Percentiles rank a stretch among this genome's conserved stretches.
phyloP scores from a whole-genome alignment of 2,797 vertebrate genomes.

The Atherinosoma microstoma region DNA sequence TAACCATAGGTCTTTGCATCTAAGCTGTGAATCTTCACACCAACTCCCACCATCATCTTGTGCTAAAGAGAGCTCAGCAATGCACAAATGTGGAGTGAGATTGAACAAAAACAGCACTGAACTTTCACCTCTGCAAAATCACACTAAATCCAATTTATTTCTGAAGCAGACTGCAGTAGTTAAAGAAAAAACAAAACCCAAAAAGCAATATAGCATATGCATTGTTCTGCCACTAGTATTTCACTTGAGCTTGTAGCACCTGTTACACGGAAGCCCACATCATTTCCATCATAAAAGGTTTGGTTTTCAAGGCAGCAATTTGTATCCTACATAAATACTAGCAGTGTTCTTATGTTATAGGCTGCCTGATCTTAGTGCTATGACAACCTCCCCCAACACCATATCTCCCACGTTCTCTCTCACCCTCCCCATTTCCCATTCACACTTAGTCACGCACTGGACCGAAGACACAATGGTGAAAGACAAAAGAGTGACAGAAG shows the following conservation, averaged over 20 bases:
- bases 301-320: slow-evolving; percentile 21
- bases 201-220: slow-evolving; percentile 13
- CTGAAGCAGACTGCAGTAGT: slow-evolving; percentile 18
- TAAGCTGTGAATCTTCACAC: slow-evolving; percentile 72
- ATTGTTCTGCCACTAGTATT: slow-evolving; percentile 19
- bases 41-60: slow-evolving; percentile 56
- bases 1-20: slow-evolving; percentile 52
- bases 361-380: slow-evolving; percentile 42
- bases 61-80: slow-evolving; percentile 32
- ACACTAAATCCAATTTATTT: slow-evolving; percentile 10
- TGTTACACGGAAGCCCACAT: slow-evolving; percentile 20
- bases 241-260: slow-evolving; percentile 41
- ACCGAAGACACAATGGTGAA: slow-evolving; percentile 1
- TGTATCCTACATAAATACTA: slow-evolving; percentile 5
- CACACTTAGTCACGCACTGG: background rate
- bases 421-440: background rate
- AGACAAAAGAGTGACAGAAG: background rate
- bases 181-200: slow-evolving; percentile 2
- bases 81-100: slow-evolving; percentile 45
- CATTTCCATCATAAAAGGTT: slow-evolving; percentile 6
- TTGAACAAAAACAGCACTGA: slow-evolving; percentile 20
- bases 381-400: slow-evolving; percentile 39
- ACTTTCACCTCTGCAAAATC: slow-evolving; percentile 23
- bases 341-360: background rate
- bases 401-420: background rate